A percentile compares a stretch with the other conserved stretches of the same genome.
Conservation (phyloP, 2,113 vertebrate genomes). For the Plecturocebus donacophilus region DNA sequence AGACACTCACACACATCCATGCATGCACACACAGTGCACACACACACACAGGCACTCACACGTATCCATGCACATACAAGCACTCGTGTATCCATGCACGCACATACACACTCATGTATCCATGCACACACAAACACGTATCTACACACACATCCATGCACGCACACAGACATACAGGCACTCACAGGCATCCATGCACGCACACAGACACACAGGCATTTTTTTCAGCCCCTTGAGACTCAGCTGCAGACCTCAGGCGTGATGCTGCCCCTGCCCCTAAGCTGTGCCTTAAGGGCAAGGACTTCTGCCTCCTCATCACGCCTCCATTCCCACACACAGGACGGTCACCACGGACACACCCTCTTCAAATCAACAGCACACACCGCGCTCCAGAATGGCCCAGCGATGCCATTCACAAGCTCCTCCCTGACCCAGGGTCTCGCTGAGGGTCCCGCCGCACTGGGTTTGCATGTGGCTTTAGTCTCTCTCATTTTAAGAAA, state of each 20-base stretch:
- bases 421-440: fast-evolving
- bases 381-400: fast-evolving
- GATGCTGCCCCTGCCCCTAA: background rate
- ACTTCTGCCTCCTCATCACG: fast-evolving
- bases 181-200: fast-evolving
- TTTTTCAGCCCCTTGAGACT: background rate
- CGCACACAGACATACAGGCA: too few relatives aligned
- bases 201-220: background rate
- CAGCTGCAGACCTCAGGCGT: fast-evolving
- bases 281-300: background rate
- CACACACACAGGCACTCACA: too few relatives aligned
- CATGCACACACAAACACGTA: too few relatives aligned
- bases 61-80: too few relatives aligned
- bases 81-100: too few relatives aligned
- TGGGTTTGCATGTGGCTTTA: too few relatives aligned
- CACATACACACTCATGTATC: too few relatives aligned
- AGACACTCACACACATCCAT: too few relatives aligned
- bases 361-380: background rate
- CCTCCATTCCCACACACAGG: background rate
- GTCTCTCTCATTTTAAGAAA: background rate
- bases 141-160: too few relatives aligned
- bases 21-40: too few relatives aligned
- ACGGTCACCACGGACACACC: fast-evolving
- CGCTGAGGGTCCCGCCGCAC: fast-evolving
- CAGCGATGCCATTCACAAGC: fast-evolving